phyloP scores from a whole-genome alignment of 1,140 invertebrate species.

The Pseudachorutes palmiensis region DNA sequence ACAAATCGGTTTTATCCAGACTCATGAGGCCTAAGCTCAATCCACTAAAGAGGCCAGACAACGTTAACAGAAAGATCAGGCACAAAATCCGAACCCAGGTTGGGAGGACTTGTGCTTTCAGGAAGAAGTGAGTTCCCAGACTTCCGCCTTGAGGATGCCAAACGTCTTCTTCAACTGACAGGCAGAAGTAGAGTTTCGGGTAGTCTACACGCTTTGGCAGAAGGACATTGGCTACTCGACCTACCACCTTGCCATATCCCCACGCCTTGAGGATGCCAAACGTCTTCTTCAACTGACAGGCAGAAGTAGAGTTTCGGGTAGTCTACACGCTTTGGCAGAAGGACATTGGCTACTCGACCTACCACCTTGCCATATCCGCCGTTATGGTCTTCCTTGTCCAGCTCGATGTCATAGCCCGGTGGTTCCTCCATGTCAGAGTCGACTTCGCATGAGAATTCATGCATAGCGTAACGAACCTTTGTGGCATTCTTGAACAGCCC shows the following conservation, averaged over 20 bases:
- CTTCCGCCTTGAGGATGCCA: not conserved
- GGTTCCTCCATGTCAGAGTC: conserved; percentile 7
- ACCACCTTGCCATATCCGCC: not conserved
- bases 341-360: not conserved
- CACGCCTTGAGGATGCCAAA: not conserved
- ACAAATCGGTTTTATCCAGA: conserved; percentile 52
- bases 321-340: not conserved
- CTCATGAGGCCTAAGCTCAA: conserved; percentile 55
- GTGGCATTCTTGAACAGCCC: not conserved
- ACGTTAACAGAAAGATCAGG: conserved; percentile 44
- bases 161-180: not conserved
- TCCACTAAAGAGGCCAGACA: conserved; percentile 54
- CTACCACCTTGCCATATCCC: not conserved
- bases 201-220: not conserved
- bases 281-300: not conserved
- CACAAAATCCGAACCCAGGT: conserved; percentile 40
- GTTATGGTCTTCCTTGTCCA: not conserved
- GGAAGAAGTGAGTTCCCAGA: not conserved
- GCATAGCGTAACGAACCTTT: not conserved
- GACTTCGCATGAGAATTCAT: not conserved
- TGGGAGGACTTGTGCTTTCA: conserved; percentile 6
- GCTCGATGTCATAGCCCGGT: not conserved
- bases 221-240: not conserved
- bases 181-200: not conserved
- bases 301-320: not conserved